Base-by-base conservation (phyloP, 2,888 invertebrate genomes). In the Metopia argyrocephala region DNA sequence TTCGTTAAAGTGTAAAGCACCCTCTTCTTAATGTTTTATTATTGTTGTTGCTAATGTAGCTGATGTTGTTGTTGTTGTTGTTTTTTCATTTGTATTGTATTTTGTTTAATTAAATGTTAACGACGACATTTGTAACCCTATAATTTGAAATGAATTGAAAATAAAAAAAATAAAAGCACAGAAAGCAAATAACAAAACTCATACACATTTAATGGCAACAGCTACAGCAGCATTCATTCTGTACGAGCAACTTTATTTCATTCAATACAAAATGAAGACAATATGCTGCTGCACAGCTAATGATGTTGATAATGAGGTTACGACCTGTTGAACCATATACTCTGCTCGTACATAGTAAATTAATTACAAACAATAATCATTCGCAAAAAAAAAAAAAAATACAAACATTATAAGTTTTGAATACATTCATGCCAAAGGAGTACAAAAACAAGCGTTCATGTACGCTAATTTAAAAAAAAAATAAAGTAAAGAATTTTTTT, bases 51-150 rank as follows among this genome's bases (percentile, higher is more conserved):
- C 4, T 38, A 3, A 6, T 38, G 68, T 21, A 50, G 48, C 65
- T 45, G 9, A n/a, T 18, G 38, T 57, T 57, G 28, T 38, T 59
- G 38, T 21, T 23, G 21, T 59, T 56, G 15, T 18, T 52, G 31
- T 66, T 15, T 27, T 52, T 31, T 15, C 20, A 23, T 70, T 23
- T 25, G 25, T 65, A 6, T 38, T 38, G 38, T 59, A 25, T 66
- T 28, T 76, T 64, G 21, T 65, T 76, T 73, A 74, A 81, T 81
- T 81, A 81, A 80, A 81, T 70, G 23, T 75, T 78, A 78, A 78
- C 78, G 81, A 78, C 74, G 81, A 78, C 81, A 70, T 81, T 70
- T 65, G 56, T 81, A 81, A 78, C 78, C 81, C 78, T 28, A 66
- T 27, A 31, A 64, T 76, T 76, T 57, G 61, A 70, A 50, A 68